Evolutionary conservation across 2,797 vertebrate genomes (phyloP), one percentile per base, ranked within the genome.

Genomic region (Enteromius mattozi): DNA sequence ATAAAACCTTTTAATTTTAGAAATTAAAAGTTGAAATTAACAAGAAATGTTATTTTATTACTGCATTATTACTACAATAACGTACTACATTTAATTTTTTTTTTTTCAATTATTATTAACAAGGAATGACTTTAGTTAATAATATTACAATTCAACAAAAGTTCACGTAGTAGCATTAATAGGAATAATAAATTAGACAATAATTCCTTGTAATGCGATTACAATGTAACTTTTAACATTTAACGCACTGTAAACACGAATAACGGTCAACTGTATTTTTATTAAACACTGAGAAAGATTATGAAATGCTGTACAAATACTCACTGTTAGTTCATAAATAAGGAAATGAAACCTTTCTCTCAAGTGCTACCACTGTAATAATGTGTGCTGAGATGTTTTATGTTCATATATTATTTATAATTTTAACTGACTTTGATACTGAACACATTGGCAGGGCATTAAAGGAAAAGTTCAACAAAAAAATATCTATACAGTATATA

Each of bases 401-500:
- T 70, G 63, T 69, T 80, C 2, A 80, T 56, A 21, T 56, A 54
- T 75, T 75, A 75, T 54, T 80, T 40, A 59, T 68, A 66, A 68
- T 86, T 81, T 80, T 5, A 72, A 54, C 13, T 19, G 42, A 78
- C 47, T 83, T 79, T 82, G 40, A 82, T 77, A 86, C 35, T 40
- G 14, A 79, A 68, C 24, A 80, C 40, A 51, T 6, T 56, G 21
- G 68, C 61, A 74, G 35, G 14, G 40, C 68, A 49, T 56, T 74
- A 78, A 27, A 30, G 3, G n/a, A 61, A 45, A 59, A 45, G 2
- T 40, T 80, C 47, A 51, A 19, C 4, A 0, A 27, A 80, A 8
- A 19, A 1, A n/a, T 3, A 17, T 3, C 40, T 10, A 42, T 42
- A 42, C 9, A 42, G 40, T 42, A 2, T 40, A 51, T 24, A 61